Evolutionary conservation across 2,113 vertebrate genomes (phyloP), one percentile per base, ranked within the genome.

Genomic region (Leptobrachium leishanense): DNA sequence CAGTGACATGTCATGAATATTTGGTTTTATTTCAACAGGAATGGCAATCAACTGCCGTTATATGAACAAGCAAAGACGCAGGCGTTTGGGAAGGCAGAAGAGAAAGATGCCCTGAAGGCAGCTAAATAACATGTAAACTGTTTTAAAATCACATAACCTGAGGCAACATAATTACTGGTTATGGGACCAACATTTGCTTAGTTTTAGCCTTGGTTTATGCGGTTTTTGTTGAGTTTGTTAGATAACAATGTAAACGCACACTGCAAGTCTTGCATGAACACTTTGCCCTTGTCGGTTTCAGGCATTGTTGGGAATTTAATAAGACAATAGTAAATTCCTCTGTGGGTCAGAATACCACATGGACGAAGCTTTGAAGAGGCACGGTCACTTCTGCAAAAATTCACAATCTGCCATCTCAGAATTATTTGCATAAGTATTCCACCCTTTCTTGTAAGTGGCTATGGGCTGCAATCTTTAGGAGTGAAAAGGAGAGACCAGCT

Each of bases 31-130:
- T 77, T 74, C 82, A 83, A 15, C 84, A 99, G 98, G 94, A 53
- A 72, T 95, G 43, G 94, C 91, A 82, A 84, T 94, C 85, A 98
- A 98, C 87, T 96, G 92, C 80, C 94, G 92, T 39, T 92, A 99
- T 84, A 93, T 99, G 75, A 95, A 94, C 91, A 98, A 96, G 87
- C 97, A 97, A 84, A 94, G 98, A 86, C 94, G 89, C 82, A 92
- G 86, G 68, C 94, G 91, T 68, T 96, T 94, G 39, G 90, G 91
- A 79, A 92, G 92, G 83, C 98, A 93, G 88, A 98, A 97, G 90
- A 95, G 94, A 83, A 99, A 99, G 91, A 82, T 91, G 63, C 91
- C 95, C 59, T 98, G 86, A 95, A 59, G 11, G 55, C 2, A 59
- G 55, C 13, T 59, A 12, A 11, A 10, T 59, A 12, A 31, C 13